Evolutionary conservation across 37 sponge, comb jelly and placozoan species (phyloP).

Genomic region (Agelas oroides): DNA sequence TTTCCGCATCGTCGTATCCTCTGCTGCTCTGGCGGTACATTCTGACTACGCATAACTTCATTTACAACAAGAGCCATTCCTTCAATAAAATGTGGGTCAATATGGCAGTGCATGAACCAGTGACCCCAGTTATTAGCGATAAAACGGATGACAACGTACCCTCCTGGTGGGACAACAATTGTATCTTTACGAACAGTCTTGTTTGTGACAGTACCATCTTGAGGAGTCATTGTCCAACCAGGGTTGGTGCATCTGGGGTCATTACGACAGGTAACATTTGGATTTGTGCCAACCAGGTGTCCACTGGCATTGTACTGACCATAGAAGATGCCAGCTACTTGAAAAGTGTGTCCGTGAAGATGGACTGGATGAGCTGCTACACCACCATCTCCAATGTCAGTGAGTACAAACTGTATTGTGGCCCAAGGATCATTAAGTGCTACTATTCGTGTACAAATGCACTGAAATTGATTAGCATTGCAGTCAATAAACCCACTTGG

Average conservation of each 20-base stretch:
- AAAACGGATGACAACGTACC: too few relatives aligned
- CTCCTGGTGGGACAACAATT: too few relatives aligned
- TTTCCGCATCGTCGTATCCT: neutral
- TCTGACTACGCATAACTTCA: neutral
- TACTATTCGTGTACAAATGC: slow-evolving; percentile 25
- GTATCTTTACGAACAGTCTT: too few relatives aligned
- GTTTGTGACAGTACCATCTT: neutral
- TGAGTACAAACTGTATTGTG: slow-evolving; percentile 13
- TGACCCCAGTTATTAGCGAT: too few relatives aligned
- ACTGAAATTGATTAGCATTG: neutral
- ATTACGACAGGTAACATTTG: neutral
- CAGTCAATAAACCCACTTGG: neutral
- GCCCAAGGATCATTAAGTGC: neutral
- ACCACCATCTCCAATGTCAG: neutral
- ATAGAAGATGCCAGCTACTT: neutral
- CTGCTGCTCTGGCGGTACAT: neutral
- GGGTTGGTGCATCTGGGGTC: neutral
- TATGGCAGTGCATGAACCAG: too few relatives aligned
- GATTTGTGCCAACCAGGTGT: neutral
- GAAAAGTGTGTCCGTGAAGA: too few relatives aligned
- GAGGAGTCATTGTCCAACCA: neutral
- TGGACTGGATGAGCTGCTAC: too few relatives aligned
- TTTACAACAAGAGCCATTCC: too few relatives aligned
- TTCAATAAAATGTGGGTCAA: too few relatives aligned
- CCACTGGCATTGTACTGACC: neutral